Conservation (phyloP, 2,113 vertebrate genomes). For the Oophaga pumilio region DNA sequence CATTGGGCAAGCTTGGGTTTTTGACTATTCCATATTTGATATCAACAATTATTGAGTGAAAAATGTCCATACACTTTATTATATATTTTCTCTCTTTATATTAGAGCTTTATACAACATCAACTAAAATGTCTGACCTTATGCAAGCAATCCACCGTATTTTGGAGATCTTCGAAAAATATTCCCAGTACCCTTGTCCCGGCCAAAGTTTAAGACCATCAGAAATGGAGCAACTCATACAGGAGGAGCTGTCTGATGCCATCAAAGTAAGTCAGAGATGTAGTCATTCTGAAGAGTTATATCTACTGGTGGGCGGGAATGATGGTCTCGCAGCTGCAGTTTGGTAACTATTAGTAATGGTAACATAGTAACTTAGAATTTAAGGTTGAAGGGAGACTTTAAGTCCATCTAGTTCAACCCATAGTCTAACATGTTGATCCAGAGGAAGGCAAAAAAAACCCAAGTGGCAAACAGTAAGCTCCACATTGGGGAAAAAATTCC, state of each 20-base stretch:
- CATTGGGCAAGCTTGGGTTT: background rate
- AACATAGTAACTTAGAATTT: no score
- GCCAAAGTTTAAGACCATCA: conserved; percentile 22
- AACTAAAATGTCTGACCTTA: conserved; percentile 35
- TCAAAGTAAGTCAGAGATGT: conserved; percentile 13
- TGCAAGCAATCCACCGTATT: conserved; percentile 40
- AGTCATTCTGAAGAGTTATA: background rate
- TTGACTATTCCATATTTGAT: background rate
- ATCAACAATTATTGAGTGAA: background rate
- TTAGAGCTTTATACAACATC: conserved; percentile 27
- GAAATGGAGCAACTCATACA: conserved; percentile 53
- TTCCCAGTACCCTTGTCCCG: background rate
- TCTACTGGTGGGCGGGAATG: background rate
- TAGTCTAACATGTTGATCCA: no score
- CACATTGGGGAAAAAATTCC: no score
- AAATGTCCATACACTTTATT: background rate
- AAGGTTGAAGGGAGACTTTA: no score
- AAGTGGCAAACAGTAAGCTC: no score
- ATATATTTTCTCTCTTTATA: background rate
- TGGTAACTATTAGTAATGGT: no score
- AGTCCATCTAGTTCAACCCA: no score
- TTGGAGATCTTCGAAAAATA: conserved; percentile 34
- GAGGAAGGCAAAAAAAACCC: no score
- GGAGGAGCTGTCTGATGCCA: conserved; percentile 40
- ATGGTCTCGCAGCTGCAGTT: no score